Evolutionary conservation across 2,797 vertebrate species (phyloP), one percentile per base, ranked within the genome.

Genomic region (Lophius americanus): DNA sequence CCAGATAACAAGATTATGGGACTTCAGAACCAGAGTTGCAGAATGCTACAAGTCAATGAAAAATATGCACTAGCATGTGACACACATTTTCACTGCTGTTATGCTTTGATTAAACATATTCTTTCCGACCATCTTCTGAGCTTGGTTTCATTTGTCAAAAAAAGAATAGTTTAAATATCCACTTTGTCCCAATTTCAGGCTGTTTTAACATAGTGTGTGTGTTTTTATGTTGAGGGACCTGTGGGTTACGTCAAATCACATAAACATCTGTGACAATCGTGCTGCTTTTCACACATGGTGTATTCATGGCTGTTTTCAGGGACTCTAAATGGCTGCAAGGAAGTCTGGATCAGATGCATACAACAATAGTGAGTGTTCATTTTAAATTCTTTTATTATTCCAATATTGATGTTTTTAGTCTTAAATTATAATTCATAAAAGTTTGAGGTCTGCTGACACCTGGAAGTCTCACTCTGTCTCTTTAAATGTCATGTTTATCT

Each of bases 281-380:
- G 6, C 46, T 60, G 35, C n/a, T 55, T 11, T 35, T 47, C 3
- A 44, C 6, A 42, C 7, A 51, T 48, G 32, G 1, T 46, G 2
- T 50, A 8, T 39, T 53, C 23, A 12, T 79, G 12, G 87, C 4
- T 82, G 23, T 92, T 90, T 94, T 93, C 90, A 97, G 95, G 87
- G 79, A 73, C 93, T 96, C 95, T 99, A 96, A 98, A 99, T 99
- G 98, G 98, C 97, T 98, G 94, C 96, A 91, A 97, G 95, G 95
- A 98, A 96, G 92, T 96, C 95, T 90, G 95, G 95, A 89, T 94
- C 96, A 79, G 98, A 99, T 89, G 92, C 92, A 92, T 94, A 95
- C 77, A 94, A 94, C 90, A 94, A 93, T 85, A 97, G 98, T 97
- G 90, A 95, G 95, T 89, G 7, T 3, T 36, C 52, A 4, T 69